These are phyloP conservation scores for Drosophila parvula DNA, from an alignment of 1,140 invertebrate species.

Conservation along the genomic window DNA sequence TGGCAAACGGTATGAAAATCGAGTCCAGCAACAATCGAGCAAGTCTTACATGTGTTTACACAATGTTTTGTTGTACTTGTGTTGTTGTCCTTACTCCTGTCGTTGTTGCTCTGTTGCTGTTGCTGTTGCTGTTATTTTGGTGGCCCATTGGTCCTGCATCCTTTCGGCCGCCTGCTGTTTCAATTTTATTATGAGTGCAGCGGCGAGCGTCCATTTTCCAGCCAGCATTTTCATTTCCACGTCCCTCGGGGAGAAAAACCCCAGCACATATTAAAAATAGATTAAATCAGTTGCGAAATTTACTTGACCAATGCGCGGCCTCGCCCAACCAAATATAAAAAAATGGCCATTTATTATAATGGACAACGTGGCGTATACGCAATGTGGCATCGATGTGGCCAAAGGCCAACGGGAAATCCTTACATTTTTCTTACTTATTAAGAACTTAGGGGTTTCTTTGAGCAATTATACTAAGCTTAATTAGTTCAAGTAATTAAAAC, in stretches of 20 bases:
- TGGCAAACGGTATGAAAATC: neutral
- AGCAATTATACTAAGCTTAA: neutral
- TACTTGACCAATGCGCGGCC: slow-evolving; percentile 29
- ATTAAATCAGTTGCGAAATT: slow-evolving; percentile 66
- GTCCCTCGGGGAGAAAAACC: slow-evolving; percentile 19
- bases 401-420: neutral
- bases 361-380: slow-evolving; percentile 46
- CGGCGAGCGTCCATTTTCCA: slow-evolving; percentile 8
- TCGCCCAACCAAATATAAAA: neutral
- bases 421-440: neutral
- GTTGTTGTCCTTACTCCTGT: slow-evolving; percentile 30
- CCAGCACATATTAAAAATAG: slow-evolving; percentile 65
- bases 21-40: slow-evolving; percentile 42
- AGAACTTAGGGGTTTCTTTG: too few species aligned
- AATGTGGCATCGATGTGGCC: slow-evolving; percentile 4
- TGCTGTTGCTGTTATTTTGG: slow-evolving; percentile 27
- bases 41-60: slow-evolving; percentile 76
- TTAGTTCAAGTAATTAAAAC: neutral
- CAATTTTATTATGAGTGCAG: slow-evolving; percentile 73
- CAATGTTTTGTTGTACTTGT: slow-evolving; percentile 49
- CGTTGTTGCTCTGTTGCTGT: slow-evolving; percentile 6
- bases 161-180: slow-evolving; percentile 57
- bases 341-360: slow-evolving; percentile 2
- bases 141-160: slow-evolving; percentile 31
- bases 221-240: slow-evolving; percentile 38